Evolutionary conservation across 2,113 vertebrate species (phyloP).

Genomic region (Oncorhynchus keta): DNA sequence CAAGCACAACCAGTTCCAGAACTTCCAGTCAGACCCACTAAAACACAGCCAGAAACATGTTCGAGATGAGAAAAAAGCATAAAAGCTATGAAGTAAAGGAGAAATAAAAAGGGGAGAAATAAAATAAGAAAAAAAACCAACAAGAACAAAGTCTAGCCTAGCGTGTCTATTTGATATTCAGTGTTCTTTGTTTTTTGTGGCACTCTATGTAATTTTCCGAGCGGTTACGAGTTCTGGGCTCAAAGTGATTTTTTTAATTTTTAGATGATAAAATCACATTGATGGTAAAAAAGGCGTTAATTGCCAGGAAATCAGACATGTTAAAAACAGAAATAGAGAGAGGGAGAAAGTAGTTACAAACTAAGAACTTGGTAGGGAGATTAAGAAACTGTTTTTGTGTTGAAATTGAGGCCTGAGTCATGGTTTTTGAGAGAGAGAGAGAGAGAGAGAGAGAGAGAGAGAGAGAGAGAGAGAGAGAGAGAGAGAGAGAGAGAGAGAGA

Average conservation of each 20-base stretch:
- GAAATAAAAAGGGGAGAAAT: conserved; percentile 47
- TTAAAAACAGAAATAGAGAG: conserved; percentile 35
- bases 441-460: background rate
- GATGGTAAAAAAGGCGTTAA: conserved; percentile 58
- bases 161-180: conserved; percentile 60
- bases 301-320: conserved; percentile 42
- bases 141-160: conserved; percentile 39
- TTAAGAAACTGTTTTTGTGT: background rate
- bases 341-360: conserved; percentile 40
- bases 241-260: background rate
- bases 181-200: conserved; percentile 61
- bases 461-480: background rate
- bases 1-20: conserved; percentile 65
- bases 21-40: conserved; percentile 52
- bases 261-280: conserved; percentile 43
- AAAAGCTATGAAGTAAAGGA: conserved; percentile 60
- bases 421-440: background rate
- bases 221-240: conserved; percentile 28
- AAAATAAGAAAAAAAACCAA: conserved; percentile 17
- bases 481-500: conserved; percentile 2
- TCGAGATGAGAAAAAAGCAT: conserved; percentile 58
- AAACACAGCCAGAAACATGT: conserved; percentile 63
- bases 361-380: conserved; percentile 18
- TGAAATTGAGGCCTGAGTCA: background rate
- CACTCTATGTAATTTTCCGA: conserved; percentile 55